These are phyloP conservation scores for Gymnarchus niloticus DNA, from an alignment of 2,113 vertebrate genomes.

Conservation along the genomic window DNA sequence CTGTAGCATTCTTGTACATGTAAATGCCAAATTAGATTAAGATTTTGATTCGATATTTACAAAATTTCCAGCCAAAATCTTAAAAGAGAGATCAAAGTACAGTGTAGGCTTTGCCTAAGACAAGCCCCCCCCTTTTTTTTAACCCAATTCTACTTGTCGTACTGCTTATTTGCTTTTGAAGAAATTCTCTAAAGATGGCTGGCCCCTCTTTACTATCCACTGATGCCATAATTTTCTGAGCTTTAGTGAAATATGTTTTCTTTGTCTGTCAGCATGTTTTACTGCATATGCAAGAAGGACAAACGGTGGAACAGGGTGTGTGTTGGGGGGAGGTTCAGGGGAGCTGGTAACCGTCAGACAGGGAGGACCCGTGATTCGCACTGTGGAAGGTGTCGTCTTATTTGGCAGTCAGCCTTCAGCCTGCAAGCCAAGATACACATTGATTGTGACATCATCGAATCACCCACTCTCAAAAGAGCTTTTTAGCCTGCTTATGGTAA, in stretches of 20 bases:
- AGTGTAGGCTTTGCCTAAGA: neutral
- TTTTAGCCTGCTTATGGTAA: neutral
- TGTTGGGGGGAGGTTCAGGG: neutral
- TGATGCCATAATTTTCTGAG: neutral
- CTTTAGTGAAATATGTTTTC: neutral
- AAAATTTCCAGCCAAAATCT: neutral
- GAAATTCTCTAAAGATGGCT: neutral
- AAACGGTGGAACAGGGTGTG: neutral
- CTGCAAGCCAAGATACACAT: neutral
- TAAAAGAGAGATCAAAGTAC: neutral
- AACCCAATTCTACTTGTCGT: neutral
- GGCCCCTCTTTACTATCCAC: neutral
- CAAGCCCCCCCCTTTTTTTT: neutral
- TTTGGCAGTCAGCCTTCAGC: neutral
- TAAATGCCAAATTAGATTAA: neutral
- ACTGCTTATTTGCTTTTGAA: neutral
- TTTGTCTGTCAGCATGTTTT: neutral
- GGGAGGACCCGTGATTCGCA: neutral
- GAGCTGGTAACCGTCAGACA: neutral
- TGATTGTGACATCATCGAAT: neutral
- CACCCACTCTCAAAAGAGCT: neutral
- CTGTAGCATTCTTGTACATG: neutral
- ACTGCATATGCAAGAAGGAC: neutral
- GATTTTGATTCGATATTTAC: neutral
- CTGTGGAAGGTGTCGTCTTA: neutral